Evolutionary conservation across 2,797 vertebrate species (phyloP).

Genomic region (Moxostoma hubbsi): DNA sequence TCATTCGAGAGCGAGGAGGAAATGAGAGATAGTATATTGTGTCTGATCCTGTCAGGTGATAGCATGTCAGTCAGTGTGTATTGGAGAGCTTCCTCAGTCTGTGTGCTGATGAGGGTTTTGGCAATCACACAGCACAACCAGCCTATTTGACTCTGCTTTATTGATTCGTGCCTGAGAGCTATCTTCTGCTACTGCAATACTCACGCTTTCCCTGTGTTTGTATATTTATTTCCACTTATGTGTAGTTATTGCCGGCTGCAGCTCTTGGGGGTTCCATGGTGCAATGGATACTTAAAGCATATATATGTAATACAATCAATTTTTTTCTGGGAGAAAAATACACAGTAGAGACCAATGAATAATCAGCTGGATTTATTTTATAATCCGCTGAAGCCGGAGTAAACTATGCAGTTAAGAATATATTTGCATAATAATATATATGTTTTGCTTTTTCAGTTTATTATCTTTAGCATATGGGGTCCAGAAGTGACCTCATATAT

Average conservation of each 20-base stretch:
- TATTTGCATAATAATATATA: constrained; percentile 40
- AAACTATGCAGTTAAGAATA: not conserved
- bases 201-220: not conserved
- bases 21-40: constrained; percentile 21
- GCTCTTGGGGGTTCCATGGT: not conserved
- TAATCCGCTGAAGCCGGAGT: not conserved
- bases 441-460: not conserved
- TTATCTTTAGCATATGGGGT: not conserved
- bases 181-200: constrained; percentile 31
- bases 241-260: not conserved
- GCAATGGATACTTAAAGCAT: not conserved
- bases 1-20: constrained; percentile 9
- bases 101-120: constrained; percentile 20
- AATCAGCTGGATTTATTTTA: not conserved
- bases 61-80: constrained; percentile 41
- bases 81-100: constrained; percentile 27
- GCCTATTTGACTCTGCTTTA: constrained; percentile 37
- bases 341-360: not conserved
- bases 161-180: constrained; percentile 44
- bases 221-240: not conserved
- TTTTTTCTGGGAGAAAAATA: not conserved
- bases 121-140: constrained; percentile 16
- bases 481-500: constrained; percentile 31
- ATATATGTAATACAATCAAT: not conserved
- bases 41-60: constrained; percentile 23